Percentiles rank a stretch among this genome's conserved stretches.
phyloP scores from a whole-genome alignment of 2,797 vertebrate genomes.

The Brachyrhaphis roseni region DNA sequence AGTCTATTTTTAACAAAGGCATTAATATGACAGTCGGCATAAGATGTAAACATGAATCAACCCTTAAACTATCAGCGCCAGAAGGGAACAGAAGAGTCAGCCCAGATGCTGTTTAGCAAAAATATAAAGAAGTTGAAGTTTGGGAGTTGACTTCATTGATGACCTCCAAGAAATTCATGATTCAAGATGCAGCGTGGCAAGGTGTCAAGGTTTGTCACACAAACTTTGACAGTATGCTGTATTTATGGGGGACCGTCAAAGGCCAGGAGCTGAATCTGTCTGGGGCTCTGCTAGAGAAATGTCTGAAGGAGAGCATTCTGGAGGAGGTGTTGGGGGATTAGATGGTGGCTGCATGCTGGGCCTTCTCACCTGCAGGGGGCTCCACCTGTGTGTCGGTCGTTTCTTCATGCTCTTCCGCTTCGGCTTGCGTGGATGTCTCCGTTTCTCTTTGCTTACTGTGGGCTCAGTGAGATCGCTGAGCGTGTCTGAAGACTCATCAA shows the following conservation, averaged over 20 bases:
- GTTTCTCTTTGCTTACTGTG: slow-evolving; percentile 44
- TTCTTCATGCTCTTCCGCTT: slow-evolving; percentile 76
- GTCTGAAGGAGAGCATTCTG: slow-evolving; percentile 57
- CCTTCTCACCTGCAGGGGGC: slow-evolving; percentile 56
- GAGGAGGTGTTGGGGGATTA: slow-evolving; percentile 79
- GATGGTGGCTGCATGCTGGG: slow-evolving; percentile 72
- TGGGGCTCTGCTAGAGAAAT: slow-evolving; percentile 31
- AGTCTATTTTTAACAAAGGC: neutral
- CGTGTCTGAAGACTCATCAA: slow-evolving; percentile 91
- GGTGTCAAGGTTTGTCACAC: neutral
- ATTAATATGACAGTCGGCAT: neutral
- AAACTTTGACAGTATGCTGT: neutral
- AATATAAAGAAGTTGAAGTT: slow-evolving; percentile 1
- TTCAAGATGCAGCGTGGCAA: neutral
- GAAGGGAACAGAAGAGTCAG: neutral
- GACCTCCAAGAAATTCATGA: slow-evolving; percentile 2
- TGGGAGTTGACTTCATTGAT: slow-evolving; percentile 21
- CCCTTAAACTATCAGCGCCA: neutral
- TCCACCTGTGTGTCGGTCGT: slow-evolving; percentile 54
- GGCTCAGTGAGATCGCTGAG: slow-evolving; percentile 81
- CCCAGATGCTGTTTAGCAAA: neutral
- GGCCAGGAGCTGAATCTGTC: slow-evolving; percentile 30
- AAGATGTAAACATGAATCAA: neutral
- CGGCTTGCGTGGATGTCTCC: slow-evolving; percentile 69
- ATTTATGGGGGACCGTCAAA: slow-evolving; percentile 39